These are phyloP conservation scores for Baccha elongata DNA, from an alignment of 2,888 invertebrate species.

Conservation along the genomic window DNA sequence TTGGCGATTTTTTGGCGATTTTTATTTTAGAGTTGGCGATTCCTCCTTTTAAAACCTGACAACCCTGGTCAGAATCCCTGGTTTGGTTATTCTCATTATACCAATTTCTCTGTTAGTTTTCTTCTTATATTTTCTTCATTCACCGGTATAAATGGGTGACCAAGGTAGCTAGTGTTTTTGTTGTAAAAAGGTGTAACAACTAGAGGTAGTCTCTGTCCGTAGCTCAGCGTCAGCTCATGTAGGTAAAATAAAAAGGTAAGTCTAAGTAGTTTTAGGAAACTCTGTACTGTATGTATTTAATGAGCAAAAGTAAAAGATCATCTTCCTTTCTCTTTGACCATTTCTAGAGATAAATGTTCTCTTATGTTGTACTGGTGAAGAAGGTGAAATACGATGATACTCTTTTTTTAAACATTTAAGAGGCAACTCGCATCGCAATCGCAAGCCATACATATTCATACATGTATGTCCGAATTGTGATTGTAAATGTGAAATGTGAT, in stretches of 20 bases:
- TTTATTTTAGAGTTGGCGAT: too few species aligned
- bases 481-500: too few species aligned
- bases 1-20: too few species aligned
- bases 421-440: too few species aligned
- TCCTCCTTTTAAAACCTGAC: slow-evolving; percentile 3
- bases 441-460: too few species aligned
- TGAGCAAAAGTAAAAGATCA: too few species aligned
- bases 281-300: background rate
- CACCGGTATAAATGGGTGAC: slow-evolving; percentile 51
- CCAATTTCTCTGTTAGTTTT: slow-evolving; percentile 40
- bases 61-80: slow-evolving; percentile 5
- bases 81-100: slow-evolving; percentile 14
- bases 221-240: too few species aligned
- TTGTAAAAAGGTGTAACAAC: background rate
- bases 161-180: background rate
- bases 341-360: slow-evolving; percentile 55
- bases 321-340: slow-evolving; percentile 43
- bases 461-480: too few species aligned
- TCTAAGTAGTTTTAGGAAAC: slow-evolving; percentile 8
- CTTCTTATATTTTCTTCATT: slow-evolving; percentile 37
- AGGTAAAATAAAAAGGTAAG: too few species aligned
- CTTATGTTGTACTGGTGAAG: slow-evolving; percentile 58
- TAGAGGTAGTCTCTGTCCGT: slow-evolving; percentile 29
- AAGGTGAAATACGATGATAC: too few species aligned
- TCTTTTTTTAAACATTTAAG: too few species aligned